These are phyloP conservation scores for Enteromius thamalakanensis DNA, from an alignment of 2,797 vertebrate genomes.

Conservation along the genomic window DNA sequence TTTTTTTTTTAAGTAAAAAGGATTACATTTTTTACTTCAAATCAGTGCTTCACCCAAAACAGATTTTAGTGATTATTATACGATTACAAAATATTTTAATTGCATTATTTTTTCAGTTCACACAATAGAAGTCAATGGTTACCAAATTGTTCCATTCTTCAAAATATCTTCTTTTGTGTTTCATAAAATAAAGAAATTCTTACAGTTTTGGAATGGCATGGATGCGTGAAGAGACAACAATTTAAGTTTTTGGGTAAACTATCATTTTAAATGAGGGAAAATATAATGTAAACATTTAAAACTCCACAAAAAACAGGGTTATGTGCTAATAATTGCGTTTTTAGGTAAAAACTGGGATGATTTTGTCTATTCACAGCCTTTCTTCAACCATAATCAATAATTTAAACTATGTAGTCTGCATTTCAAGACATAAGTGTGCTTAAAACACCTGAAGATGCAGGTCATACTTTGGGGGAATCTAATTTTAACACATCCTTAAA, in stretches of 20 bases:
- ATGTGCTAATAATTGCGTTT: not conserved
- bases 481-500: conserved; percentile 14
- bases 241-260: conserved; percentile 10
- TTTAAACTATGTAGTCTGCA: not conserved
- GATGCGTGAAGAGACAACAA: not conserved
- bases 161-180: not conserved
- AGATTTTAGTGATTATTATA: not conserved
- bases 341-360: not conserved
- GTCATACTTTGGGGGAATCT: conserved; percentile 20
- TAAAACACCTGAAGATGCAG: conserved; percentile 1
- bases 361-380: not conserved
- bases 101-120: not conserved
- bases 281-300: conserved; percentile 1
- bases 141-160: not conserved
- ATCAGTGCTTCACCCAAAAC: not conserved
- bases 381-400: conserved; percentile 10
- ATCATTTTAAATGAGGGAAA: conserved; percentile 20
- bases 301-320: not conserved
- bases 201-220: not conserved
- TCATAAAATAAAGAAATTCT: not conserved
- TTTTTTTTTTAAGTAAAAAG: not conserved
- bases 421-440: conserved; percentile 23
- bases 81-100: not conserved
- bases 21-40: not conserved
- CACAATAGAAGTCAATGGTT: not conserved